Evolutionary conservation across 35 echinoderm and acorn worm genomes (phyloP).

Genomic region (Hemicentrotus pulcherrimus): DNA sequence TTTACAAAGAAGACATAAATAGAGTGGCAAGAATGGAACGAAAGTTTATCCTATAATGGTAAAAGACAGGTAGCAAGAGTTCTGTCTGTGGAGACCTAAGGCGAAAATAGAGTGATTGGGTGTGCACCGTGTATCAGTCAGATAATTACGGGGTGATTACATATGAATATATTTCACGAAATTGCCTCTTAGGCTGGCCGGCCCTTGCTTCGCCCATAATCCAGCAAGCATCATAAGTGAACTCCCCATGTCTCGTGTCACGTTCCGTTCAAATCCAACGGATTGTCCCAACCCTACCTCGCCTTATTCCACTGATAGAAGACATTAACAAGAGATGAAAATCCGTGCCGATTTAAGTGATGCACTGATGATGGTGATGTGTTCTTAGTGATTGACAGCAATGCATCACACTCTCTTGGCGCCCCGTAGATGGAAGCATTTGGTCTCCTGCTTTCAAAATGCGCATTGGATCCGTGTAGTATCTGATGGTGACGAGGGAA

Average conservation of each 20-base stretch:
- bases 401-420: neutral
- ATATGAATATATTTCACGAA: neutral
- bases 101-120: neutral
- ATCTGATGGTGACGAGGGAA: neutral
- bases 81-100: neutral
- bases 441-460: neutral
- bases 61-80: too few species aligned
- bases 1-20: neutral
- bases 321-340: neutral
- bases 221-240: neutral
- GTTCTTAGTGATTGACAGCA: neutral
- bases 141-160: neutral
- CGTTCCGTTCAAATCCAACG: neutral
- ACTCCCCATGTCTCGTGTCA: neutral
- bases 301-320: neutral
- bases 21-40: neutral
- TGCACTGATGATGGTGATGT: neutral
- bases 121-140: neutral
- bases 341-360: conserved; percentile 16
- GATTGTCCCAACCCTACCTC: neutral
- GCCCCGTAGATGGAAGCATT: neutral
- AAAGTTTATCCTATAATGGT: too few species aligned
- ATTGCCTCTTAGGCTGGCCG: neutral
- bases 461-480: neutral
- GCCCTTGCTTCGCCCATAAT: neutral